Base-by-base conservation (phyloP, 2,888 invertebrate species). In the Bruchidius siliquastri region DNA sequence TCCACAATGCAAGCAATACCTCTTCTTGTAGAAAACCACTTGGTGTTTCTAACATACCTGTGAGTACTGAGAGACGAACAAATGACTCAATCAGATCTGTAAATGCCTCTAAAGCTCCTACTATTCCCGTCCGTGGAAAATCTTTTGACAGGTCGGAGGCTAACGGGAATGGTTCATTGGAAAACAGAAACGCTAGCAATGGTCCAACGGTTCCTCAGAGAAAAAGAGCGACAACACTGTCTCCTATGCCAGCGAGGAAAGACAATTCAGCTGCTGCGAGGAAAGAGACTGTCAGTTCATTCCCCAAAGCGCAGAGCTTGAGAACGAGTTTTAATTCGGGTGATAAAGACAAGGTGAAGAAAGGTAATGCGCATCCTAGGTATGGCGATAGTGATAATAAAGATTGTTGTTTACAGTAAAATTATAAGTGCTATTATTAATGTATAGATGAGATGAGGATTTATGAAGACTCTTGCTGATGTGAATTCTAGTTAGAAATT, bases 401-500 rank as follows among this genome's bases (percentile, higher is more conserved):
- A 79, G 84, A 85, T 79, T 85, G 85, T 73, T 79, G 79, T 76
- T 80, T 85, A 73, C 85, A 85, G 77, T 85, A 82, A 79, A 30
- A 72, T 26, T 26, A 8, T 26, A n/a, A 79, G 71, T 74, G 76
- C 76, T 77, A 72, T 75, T 78, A n/a, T n/a, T n/a, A n/a, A n/a
- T n/a, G n/a, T n/a, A n/a, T n/a, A n/a, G n/a, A n/a, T n/a, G n/a
- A n/a, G n/a, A n/a, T n/a, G n/a, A n/a, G n/a, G n/a, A n/a, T n/a
- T n/a, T n/a, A n/a, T n/a, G n/a, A n/a, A n/a, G n/a, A n/a, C n/a
- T n/a, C n/a, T n/a, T n/a, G n/a, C n/a, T n/a, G n/a, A n/a, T n/a
- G n/a, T n/a, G n/a, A n/a, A n/a, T n/a, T n/a, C n/a, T n/a, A n/a
- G n/a, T n/a, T n/a, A n/a, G n/a, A n/a, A n/a, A n/a, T n/a, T n/a